A percentile compares a stretch with the other conserved stretches of the same genome.
phyloP scores from a whole-genome alignment of 2,888 invertebrate species.

The Nephrocerus scutellatus region DNA sequence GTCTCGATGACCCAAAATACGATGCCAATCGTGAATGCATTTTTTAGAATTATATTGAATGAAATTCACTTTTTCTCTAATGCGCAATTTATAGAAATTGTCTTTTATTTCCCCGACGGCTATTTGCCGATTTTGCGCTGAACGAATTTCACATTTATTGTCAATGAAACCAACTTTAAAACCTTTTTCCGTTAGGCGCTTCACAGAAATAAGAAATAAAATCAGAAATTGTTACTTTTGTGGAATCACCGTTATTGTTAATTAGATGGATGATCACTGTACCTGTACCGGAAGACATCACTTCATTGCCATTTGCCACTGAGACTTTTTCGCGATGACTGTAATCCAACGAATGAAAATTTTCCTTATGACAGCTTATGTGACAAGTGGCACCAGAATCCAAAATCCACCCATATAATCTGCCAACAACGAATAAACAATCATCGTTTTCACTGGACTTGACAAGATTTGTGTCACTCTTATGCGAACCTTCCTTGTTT shows the following conservation, averaged over 20 bases:
- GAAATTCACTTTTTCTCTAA: too few relatives aligned
- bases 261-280: conserved; percentile 7
- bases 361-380: conserved; percentile 10
- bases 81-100: too few relatives aligned
- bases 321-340: conserved; percentile 9
- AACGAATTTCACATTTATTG: too few relatives aligned
- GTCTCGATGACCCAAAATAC: too few relatives aligned
- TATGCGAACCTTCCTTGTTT: conserved; percentile 7
- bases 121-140: too few relatives aligned
- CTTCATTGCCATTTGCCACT: conserved; percentile 16
- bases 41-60: too few relatives aligned
- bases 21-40: too few relatives aligned
- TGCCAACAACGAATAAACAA: conserved; percentile 7
- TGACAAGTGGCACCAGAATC: conserved; percentile 22
- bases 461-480: conserved; percentile 11
- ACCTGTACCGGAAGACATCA: conserved; percentile 15
- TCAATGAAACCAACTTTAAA: conserved; percentile 9
- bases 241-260: conserved; percentile 6
- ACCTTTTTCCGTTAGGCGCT: conserved; percentile 17
- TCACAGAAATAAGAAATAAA: too few relatives aligned
- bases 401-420: conserved; percentile 17
- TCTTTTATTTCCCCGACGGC: too few relatives aligned
- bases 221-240: conserved; percentile 7
- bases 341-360: conserved; percentile 13
- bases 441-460: conserved; percentile 9